Evolutionary conservation across 2,797 vertebrate species (phyloP).

Genomic region (Hoplostethus atlanticus): DNA sequence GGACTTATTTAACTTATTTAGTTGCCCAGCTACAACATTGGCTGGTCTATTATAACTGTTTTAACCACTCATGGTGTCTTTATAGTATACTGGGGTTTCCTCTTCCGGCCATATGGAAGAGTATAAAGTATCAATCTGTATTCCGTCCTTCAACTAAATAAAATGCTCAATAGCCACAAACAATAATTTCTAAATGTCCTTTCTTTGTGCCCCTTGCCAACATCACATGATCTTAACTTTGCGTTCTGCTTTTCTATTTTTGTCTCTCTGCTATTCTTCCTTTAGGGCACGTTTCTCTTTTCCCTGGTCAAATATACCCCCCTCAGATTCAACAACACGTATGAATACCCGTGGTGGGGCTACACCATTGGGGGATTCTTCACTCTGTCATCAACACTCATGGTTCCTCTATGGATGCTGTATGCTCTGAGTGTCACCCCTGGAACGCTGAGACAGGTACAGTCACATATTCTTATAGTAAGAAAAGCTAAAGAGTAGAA

Average conservation of each 20-base stretch:
- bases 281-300: constrained; percentile 84
- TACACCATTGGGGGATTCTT: constrained; percentile 83
- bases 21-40: too few relatives aligned
- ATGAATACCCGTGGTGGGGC: constrained; percentile 90
- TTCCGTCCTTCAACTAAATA: too few relatives aligned
- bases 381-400: constrained; percentile 85
- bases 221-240: background rate
- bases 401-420: constrained; percentile 85
- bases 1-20: too few relatives aligned
- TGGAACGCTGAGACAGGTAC: constrained; percentile 82
- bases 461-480: background rate
- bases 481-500: background rate
- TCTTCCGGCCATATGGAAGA: too few relatives aligned
- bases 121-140: too few relatives aligned
- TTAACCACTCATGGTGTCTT: too few relatives aligned
- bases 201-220: background rate
- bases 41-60: too few relatives aligned
- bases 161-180: too few relatives aligned
- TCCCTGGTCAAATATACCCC: constrained; percentile 82
- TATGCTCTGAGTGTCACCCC: constrained; percentile 78
- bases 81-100: too few relatives aligned
- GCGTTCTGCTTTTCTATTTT: background rate
- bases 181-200: background rate
- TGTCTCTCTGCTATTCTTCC: constrained; percentile 4
- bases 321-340: constrained; percentile 83